Percentiles rank a stretch among this genome's conserved stretches.
These are phyloP conservation scores for Rhinolophus sinicus DNA, from an alignment of 2,113 vertebrate species.

Conservation along the genomic window DNA sequence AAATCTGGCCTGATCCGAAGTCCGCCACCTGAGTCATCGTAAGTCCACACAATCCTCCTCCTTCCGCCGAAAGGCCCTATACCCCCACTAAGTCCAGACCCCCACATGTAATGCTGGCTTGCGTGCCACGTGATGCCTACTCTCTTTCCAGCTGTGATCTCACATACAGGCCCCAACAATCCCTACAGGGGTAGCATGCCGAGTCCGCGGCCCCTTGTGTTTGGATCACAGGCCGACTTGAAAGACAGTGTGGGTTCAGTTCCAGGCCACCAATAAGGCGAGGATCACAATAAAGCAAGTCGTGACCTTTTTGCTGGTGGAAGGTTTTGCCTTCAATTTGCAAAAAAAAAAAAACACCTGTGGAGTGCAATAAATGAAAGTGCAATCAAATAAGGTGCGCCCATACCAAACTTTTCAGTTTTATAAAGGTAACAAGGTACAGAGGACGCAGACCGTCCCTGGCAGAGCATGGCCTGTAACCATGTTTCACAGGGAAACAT, in stretches of 20 bases:
- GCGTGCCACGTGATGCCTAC: background rate
- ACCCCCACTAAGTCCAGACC: background rate
- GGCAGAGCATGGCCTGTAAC: background rate
- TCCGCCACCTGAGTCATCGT: background rate
- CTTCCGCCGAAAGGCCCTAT: background rate
- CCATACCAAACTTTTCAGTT: background rate
- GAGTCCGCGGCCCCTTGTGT: background rate
- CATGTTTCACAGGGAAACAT: background rate
- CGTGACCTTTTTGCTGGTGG: background rate
- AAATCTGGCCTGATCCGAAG: background rate
- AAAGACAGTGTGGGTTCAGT: background rate
- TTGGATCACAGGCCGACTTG: background rate
- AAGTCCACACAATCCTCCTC: background rate
- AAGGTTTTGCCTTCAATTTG: background rate
- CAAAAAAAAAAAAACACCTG: background rate
- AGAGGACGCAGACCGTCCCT: background rate
- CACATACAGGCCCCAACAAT: background rate
- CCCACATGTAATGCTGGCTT: background rate
- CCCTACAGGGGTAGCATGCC: background rate
- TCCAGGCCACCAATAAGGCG: background rate
- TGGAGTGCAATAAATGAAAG: background rate
- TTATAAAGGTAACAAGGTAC: background rate
- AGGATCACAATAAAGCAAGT: background rate
- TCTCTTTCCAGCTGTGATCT: background rate
- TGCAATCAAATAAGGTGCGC: background rate